These are phyloP conservation scores for Ariopsis seemanni DNA, from an alignment of 2,113 vertebrate genomes.

Conservation along the genomic window DNA sequence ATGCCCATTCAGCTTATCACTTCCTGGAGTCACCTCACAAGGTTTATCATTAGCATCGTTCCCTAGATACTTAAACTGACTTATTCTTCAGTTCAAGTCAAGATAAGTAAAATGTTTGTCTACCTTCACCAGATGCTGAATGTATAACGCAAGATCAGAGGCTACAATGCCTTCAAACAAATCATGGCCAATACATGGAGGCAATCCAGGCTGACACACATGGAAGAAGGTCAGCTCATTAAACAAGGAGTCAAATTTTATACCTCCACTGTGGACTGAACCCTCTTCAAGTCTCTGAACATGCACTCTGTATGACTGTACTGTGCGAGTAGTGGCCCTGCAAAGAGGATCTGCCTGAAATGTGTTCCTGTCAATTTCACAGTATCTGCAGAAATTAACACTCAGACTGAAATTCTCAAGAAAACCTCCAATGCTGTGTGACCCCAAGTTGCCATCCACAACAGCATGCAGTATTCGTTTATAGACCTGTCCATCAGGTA, in stretches of 20 bases:
- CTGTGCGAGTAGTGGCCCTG: background rate
- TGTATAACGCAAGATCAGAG: background rate
- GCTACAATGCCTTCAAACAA: background rate
- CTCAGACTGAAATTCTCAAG: slow-evolving; percentile 46
- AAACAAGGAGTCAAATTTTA: background rate
- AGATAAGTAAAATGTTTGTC: background rate
- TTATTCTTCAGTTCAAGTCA: background rate
- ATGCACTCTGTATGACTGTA: too few relatives aligned
- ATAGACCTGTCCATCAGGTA: too few relatives aligned
- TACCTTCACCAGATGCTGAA: background rate
- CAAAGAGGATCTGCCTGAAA: background rate
- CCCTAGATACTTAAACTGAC: background rate
- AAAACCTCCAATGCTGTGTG: slow-evolving; percentile 38
- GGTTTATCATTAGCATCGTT: slow-evolving; percentile 43
- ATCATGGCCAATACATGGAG: background rate
- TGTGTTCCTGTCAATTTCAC: slow-evolving; percentile 15
- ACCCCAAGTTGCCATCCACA: too few relatives aligned
- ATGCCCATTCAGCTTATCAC: slow-evolving; percentile 2
- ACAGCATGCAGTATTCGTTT: too few relatives aligned
- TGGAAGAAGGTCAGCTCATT: background rate
- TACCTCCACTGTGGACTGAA: too few relatives aligned
- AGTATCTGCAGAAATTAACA: slow-evolving; percentile 38
- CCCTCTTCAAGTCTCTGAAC: too few relatives aligned
- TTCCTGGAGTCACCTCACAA: slow-evolving; percentile 17
- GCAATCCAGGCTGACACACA: background rate